These are phyloP conservation scores for Saccostrea echinata DNA, from an alignment of 1,140 invertebrate genomes.

Conservation along the genomic window DNA sequence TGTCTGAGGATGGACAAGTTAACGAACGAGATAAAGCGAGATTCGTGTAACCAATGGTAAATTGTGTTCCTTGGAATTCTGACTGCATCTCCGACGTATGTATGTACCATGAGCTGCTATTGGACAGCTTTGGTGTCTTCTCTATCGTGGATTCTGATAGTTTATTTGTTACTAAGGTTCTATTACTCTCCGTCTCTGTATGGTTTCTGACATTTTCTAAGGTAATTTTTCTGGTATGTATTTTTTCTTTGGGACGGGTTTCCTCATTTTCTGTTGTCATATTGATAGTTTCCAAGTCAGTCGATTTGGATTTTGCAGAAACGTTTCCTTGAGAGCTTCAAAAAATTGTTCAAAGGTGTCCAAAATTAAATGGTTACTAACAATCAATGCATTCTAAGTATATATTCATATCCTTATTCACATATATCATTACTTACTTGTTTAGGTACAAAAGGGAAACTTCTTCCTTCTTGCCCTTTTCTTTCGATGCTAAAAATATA, in stretches of 20 bases:
- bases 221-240: neutral
- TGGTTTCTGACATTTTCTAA: neutral
- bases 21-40: neutral
- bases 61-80: neutral
- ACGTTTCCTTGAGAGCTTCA: neutral
- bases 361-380: too few relatives aligned
- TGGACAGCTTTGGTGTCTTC: neutral
- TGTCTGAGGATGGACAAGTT: neutral
- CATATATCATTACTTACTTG: neutral
- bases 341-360: neutral
- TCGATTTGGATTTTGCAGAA: neutral
- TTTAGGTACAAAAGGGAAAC: neutral
- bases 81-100: neutral
- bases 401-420: neutral
- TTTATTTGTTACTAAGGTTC: neutral
- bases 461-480: neutral
- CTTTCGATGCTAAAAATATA: neutral
- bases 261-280: slow-evolving; percentile 22
- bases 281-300: neutral
- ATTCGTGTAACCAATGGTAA: slow-evolving; percentile 24
- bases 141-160: neutral
- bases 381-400: too few relatives aligned
- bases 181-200: neutral
- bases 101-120: neutral
- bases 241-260: neutral